A percentile compares a stretch with the other conserved stretches of the same genome.
These are phyloP conservation scores for Pipistrellus nathusii DNA, from an alignment of 2,797 vertebrate species.

Conservation along the genomic window DNA sequence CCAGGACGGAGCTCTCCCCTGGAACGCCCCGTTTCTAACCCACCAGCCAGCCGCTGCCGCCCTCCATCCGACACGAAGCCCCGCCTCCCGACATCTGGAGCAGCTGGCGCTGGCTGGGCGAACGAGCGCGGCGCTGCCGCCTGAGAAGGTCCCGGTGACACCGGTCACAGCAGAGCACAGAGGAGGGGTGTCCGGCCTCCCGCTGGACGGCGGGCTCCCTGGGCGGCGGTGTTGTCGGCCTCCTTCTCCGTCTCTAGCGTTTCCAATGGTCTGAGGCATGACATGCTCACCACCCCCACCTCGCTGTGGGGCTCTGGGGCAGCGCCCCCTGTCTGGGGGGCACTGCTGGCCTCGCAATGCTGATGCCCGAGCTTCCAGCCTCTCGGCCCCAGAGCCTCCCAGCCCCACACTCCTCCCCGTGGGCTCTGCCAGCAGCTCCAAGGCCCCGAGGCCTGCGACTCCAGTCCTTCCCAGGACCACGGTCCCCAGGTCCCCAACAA, in stretches of 20 bases:
- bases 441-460: not conserved
- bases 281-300: not conserved
- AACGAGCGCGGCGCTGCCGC: not conserved
- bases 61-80: constrained; percentile 24
- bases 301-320: not conserved
- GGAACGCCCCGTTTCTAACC: constrained; percentile 52
- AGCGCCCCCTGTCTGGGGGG: fast-evolving
- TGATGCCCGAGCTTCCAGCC: not conserved
- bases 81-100: not conserved
- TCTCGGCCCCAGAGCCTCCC: not conserved
- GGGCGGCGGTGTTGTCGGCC: not conserved
- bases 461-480: not conserved
- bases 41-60: constrained; percentile 62
- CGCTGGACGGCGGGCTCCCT: not conserved
- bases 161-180: not conserved
- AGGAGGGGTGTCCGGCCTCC: not conserved
- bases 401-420: not conserved
- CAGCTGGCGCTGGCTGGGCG: not conserved
- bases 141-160: not conserved
- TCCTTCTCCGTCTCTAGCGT: too few species aligned
- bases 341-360: not conserved
- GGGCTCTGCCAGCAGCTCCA: not conserved
- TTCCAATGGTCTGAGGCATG: too few species aligned
- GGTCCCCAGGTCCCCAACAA: not conserved
- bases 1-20: constrained; percentile 67